phyloP scores from a whole-genome alignment of 1,140 invertebrate species.

The Plodia interpunctella region DNA sequence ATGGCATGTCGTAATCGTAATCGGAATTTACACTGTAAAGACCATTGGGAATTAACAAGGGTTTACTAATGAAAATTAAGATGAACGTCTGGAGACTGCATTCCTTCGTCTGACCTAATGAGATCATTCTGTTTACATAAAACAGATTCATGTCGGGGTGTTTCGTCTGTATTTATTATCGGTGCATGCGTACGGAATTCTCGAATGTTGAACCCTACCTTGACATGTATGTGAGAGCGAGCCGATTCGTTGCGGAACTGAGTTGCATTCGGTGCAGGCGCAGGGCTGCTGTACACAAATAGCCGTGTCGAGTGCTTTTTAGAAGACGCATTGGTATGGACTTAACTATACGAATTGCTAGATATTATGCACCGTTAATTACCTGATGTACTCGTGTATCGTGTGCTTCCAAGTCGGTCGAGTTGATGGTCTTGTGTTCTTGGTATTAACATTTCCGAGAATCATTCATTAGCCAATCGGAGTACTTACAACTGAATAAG shows the following conservation, averaged over 20 bases:
- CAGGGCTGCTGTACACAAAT: slow-evolving; percentile 67
- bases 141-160: slow-evolving; percentile 46
- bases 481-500: too few relatives aligned
- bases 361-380: slow-evolving; percentile 42
- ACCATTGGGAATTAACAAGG: slow-evolving; percentile 2
- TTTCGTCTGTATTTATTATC: slow-evolving; percentile 60
- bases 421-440: background rate
- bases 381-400: slow-evolving; percentile 12
- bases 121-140: slow-evolving; percentile 50
- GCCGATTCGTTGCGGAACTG: slow-evolving; percentile 48
- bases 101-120: slow-evolving; percentile 47
- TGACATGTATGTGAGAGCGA: slow-evolving; percentile 69
- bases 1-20: slow-evolving; percentile 21
- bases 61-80: slow-evolving; percentile 8
- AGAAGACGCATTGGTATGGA: slow-evolving; percentile 42
- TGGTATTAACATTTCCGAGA: background rate
- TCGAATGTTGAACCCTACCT: slow-evolving; percentile 75
- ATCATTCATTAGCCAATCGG: slow-evolving; percentile 23
- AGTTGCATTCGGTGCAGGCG: slow-evolving; percentile 35
- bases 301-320: slow-evolving; percentile 59
- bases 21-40: slow-evolving; percentile 26
- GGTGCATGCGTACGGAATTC: slow-evolving; percentile 50
- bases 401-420: slow-evolving; percentile 1
- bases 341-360: slow-evolving; percentile 30
- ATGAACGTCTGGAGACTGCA: slow-evolving; percentile 22